Conservation (phyloP, 1,140 invertebrate species). For the Muscidifurax raptorellus region DNA sequence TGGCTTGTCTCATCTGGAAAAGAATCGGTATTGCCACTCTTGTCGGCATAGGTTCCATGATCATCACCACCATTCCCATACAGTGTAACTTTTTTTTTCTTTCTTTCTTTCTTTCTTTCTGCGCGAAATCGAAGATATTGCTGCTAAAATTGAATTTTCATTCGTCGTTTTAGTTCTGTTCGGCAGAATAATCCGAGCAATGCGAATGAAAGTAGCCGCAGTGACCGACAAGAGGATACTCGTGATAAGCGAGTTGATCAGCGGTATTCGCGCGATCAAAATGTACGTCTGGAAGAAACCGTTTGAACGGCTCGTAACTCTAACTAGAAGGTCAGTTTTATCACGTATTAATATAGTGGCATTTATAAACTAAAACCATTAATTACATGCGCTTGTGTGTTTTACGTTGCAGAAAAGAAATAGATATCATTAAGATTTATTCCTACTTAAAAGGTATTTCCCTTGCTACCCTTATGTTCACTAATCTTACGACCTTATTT, state of each 20-base stretch:
- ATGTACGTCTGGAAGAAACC: slow-evolving; percentile 9
- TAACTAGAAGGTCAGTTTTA: neutral
- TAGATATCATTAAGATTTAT: neutral
- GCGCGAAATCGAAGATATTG: neutral
- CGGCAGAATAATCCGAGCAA: neutral
- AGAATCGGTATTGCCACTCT: slow-evolving; percentile 77
- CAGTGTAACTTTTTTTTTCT: slow-evolving; percentile 78
- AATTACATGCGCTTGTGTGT: neutral
- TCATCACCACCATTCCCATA: slow-evolving; percentile 80
- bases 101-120: too few species aligned
- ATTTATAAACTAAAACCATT: neutral
- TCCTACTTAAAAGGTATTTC: neutral
- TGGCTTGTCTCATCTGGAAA: slow-evolving; percentile 80
- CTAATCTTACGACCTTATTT: slow-evolving; percentile 1
- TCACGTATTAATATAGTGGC: neutral
- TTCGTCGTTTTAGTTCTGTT: neutral
- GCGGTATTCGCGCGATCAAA: neutral
- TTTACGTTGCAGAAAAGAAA: neutral
- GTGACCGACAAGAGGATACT: neutral
- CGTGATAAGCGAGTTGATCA: neutral
- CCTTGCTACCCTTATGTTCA: neutral
- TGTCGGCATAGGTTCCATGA: slow-evolving; percentile 78
- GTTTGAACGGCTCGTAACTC: neutral
- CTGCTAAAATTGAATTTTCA: neutral
- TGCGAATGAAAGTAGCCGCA: neutral